phyloP scores from a whole-genome alignment of 2,113 vertebrate genomes.

The Cyanocitta stelleri region DNA sequence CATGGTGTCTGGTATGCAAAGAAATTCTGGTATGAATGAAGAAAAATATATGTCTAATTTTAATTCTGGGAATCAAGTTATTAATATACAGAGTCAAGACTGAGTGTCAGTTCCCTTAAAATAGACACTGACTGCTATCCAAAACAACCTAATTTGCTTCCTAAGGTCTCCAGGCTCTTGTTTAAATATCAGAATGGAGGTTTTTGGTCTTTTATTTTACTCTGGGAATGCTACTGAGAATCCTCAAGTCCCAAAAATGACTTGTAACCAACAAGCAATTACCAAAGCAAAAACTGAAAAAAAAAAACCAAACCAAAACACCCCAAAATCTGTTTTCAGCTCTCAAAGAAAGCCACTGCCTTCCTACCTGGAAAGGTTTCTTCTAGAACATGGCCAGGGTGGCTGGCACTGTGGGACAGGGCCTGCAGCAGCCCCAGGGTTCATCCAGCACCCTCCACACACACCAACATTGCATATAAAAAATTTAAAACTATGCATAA shows the following conservation, averaged over 20 bases:
- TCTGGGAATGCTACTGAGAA: neutral
- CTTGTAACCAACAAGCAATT: neutral
- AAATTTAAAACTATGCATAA: neutral
- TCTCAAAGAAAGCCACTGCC: neutral
- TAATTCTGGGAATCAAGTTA: neutral
- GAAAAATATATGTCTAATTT: neutral
- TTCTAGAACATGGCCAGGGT: neutral
- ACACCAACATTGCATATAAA: neutral
- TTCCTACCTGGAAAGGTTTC: neutral
- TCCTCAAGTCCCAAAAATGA: neutral
- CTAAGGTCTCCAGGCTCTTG: neutral
- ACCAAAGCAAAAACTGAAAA: neutral
- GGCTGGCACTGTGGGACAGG: neutral
- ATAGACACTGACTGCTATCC: neutral
- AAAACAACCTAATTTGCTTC: neutral
- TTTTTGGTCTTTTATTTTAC: neutral
- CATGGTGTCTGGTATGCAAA: neutral
- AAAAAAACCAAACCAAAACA: neutral
- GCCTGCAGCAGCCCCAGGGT: neutral
- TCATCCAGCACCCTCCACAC: neutral
- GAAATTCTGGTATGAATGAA: constrained; percentile 9
- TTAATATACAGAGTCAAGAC: neutral
- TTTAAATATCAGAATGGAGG: neutral
- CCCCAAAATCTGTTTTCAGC: fast-evolving
- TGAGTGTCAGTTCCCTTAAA: neutral